These are phyloP conservation scores for Catharus ustulatus DNA, from an alignment of 2,797 vertebrate genomes.

Conservation along the genomic window DNA sequence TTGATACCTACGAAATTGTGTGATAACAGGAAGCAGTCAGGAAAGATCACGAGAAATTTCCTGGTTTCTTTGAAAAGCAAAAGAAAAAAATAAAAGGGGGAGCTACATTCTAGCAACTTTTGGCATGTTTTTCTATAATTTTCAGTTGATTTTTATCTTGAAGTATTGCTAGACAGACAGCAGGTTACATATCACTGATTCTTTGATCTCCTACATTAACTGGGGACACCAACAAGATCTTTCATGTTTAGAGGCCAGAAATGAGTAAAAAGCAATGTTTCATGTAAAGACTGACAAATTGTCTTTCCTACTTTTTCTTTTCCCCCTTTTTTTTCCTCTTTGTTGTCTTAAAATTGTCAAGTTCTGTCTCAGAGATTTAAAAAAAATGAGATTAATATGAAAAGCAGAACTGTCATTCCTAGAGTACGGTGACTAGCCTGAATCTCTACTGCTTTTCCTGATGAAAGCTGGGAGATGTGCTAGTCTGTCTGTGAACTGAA, in stretches of 20 bases:
- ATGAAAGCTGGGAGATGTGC: neutral
- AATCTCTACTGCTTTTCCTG: slow-evolving; percentile 1
- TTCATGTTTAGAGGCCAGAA: slow-evolving; percentile 62
- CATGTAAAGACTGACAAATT: slow-evolving; percentile 67
- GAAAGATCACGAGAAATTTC: neutral
- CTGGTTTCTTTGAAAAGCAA: neutral
- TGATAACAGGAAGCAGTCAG: neutral
- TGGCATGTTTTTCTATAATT: neutral
- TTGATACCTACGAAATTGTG: neutral
- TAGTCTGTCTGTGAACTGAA: neutral
- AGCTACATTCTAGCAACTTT: neutral
- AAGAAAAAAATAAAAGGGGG: neutral
- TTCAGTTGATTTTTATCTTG: slow-evolving; percentile 41
- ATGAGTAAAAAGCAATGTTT: slow-evolving; percentile 58
- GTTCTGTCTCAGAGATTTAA: slow-evolving; percentile 26
- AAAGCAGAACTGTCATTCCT: slow-evolving; percentile 41
- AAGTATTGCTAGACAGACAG: slow-evolving; percentile 40
- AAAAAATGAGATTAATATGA: slow-evolving; percentile 38
- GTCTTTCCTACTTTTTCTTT: neutral
- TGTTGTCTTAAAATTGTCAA: slow-evolving; percentile 57
- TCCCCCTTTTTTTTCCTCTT: neutral
- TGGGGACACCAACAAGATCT: slow-evolving; percentile 68
- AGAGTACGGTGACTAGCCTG: neutral
- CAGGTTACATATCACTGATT: slow-evolving; percentile 7
- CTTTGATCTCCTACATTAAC: slow-evolving; percentile 73